Evolutionary conservation across 2,113 vertebrate species (phyloP).

Genomic region (Thalassoma bifasciatum): DNA sequence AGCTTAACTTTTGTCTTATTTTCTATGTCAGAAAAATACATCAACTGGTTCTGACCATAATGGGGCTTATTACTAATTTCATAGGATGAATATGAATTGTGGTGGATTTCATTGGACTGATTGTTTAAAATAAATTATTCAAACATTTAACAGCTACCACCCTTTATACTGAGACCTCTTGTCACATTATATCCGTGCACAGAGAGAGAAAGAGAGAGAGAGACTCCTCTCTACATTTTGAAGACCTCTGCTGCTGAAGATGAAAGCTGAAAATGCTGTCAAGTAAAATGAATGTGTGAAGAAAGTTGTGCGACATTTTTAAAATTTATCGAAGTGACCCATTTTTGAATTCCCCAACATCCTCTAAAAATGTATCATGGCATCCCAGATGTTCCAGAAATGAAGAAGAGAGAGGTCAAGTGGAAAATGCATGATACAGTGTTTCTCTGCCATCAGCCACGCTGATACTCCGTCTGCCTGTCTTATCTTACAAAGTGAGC

Average conservation of each 20-base stretch:
- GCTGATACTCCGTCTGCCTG: constrained; percentile 5
- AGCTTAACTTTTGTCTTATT: background rate
- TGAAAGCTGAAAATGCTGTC: constrained; percentile 10
- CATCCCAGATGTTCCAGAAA: constrained; percentile 10
- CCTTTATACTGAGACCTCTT: background rate
- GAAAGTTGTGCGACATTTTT: background rate
- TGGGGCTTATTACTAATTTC: background rate
- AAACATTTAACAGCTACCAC: background rate
- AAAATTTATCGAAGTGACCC: constrained; percentile 15
- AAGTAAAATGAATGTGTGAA: constrained; percentile 12
- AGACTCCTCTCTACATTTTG: background rate
- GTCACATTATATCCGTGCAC: background rate
- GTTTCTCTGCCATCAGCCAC: background rate
- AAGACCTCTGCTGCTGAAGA: background rate
- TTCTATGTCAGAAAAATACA: background rate
- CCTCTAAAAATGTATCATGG: constrained; percentile 14
- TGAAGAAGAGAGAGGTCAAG: constrained; percentile 13
- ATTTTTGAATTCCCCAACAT: constrained; percentile 14
- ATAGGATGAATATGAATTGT: background rate
- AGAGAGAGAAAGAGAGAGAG: background rate
- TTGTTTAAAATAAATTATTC: background rate
- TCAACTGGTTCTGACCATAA: background rate
- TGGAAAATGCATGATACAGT: constrained; percentile 27
- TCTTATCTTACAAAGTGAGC: constrained; percentile 5
- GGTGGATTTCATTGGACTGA: background rate